Evolutionary conservation across 1,140 invertebrate species (phyloP).

Genomic region (Saxidomus purpurata): DNA sequence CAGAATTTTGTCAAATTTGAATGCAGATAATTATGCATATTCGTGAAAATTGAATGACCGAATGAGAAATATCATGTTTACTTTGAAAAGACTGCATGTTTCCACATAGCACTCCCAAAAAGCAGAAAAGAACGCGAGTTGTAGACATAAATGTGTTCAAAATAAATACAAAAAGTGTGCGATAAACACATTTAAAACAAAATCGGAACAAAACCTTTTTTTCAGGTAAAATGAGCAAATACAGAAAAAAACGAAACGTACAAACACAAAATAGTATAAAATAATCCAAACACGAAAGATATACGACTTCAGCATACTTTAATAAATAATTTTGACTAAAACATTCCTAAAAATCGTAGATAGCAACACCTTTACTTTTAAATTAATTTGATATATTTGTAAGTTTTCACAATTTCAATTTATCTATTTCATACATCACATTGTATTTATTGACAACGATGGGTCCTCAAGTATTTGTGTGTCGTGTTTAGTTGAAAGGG

Average conservation of each 20-base stretch:
- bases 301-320: not conserved
- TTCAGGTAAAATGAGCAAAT: too few species aligned
- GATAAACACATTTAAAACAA: too few species aligned
- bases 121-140: too few species aligned
- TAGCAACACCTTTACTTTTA: not conserved
- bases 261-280: not conserved
- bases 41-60: too few species aligned
- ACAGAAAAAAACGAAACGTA: not conserved
- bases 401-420: not conserved
- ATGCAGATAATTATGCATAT: too few species aligned
- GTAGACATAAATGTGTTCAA: too few species aligned
- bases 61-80: too few species aligned
- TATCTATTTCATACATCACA: not conserved
- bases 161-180: too few species aligned
- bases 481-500: not conserved
- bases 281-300: not conserved
- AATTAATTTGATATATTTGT: not conserved
- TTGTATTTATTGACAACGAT: slow-evolving; percentile 10
- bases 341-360: not conserved
- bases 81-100: too few species aligned
- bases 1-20: too few species aligned
- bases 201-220: too few species aligned
- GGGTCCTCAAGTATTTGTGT: not conserved
- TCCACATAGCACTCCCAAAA: too few species aligned
- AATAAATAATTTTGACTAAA: not conserved